phyloP scores from a whole-genome alignment of 2,113 vertebrate genomes.

The Neotragus pygmaeus region DNA sequence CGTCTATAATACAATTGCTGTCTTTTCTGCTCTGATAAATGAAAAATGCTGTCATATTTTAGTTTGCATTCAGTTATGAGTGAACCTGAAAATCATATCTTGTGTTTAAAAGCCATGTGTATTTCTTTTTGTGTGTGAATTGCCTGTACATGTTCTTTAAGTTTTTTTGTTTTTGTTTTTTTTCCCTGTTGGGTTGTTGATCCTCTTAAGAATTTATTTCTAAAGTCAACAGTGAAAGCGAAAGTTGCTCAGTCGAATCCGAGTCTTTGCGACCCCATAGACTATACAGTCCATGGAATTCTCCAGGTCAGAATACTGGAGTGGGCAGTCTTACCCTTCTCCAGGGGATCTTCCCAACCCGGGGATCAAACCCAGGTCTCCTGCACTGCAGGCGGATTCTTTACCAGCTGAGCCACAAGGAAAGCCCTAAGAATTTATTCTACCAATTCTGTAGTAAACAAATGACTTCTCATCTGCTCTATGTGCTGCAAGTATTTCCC shows the following conservation, averaged over 20 bases:
- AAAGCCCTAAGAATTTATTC: slow-evolving; percentile 6
- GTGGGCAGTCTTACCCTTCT: not conserved
- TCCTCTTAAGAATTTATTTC: not conserved
- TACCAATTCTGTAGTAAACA: slow-evolving; percentile 17
- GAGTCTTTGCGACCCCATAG: not conserved
- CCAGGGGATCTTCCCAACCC: not conserved
- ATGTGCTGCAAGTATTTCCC: not conserved
- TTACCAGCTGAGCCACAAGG: not conserved
- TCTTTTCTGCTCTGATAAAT: not conserved
- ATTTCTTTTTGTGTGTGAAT: not conserved
- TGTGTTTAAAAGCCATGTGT: not conserved
- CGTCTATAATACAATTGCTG: not conserved
- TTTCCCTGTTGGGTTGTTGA: not conserved
- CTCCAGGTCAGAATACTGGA: not conserved
- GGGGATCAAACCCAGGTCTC: not conserved
- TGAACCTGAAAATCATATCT: not conserved
- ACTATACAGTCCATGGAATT: not conserved
- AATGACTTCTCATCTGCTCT: not conserved
- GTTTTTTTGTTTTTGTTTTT: not conserved
- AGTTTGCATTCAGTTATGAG: not conserved
- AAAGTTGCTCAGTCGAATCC: not conserved
- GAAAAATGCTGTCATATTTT: not conserved
- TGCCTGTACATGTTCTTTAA: not conserved
- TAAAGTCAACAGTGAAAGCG: not conserved
- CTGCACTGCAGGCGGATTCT: not conserved